Evolutionary conservation across 2,888 invertebrate genomes (phyloP), one percentile per base, ranked within the genome.

Genomic region (Acronicta psi): DNA sequence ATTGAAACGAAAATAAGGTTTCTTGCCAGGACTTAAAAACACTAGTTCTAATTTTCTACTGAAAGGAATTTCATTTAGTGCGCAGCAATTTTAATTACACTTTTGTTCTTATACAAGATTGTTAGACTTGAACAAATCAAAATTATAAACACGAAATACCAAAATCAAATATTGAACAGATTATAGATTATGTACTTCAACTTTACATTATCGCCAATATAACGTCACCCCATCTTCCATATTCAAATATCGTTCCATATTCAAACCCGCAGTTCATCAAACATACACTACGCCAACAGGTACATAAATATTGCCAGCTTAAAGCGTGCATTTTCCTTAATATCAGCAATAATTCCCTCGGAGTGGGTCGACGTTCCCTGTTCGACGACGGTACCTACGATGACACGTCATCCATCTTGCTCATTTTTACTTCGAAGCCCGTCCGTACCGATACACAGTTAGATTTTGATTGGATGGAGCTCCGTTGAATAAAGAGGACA

Each of bases 401-500:
- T 77, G 83, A 80, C 79, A 75, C 72, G 58, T 73, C 80, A 88
- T 87, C 86, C 81, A 87, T 88, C 88, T 83, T 82, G 73, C 65
- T 86, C 83, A 87, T 86, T 87, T 87, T 85, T 82, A 75, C 79
- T 77, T 61, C 66, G 51, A 44, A 63, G 59, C 59, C 55, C 67
- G 71, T 56, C 64, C 69, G 68, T 59, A 60, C 73, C 64, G 60
- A 65, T 75, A 60, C 74, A 67, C 59, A 73, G 73, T 72, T 65
- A 69, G 69, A 59, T 76, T 77, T 79, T 83, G 82, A 84, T 83
- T 85, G 80, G 77, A 82, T 77, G 76, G 69, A 75, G 73, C 65
- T 66, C 46, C 46, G 29, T 31, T 45, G 59, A 68, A 75, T 68
- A 74, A 70, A 76, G 73, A 73, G 66, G 20, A 66, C 34, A 46